Percentiles rank a stretch among this genome's conserved stretches.
Conservation (phyloP, 2,888 invertebrate genomes). For the Horisme vitalbata region DNA sequence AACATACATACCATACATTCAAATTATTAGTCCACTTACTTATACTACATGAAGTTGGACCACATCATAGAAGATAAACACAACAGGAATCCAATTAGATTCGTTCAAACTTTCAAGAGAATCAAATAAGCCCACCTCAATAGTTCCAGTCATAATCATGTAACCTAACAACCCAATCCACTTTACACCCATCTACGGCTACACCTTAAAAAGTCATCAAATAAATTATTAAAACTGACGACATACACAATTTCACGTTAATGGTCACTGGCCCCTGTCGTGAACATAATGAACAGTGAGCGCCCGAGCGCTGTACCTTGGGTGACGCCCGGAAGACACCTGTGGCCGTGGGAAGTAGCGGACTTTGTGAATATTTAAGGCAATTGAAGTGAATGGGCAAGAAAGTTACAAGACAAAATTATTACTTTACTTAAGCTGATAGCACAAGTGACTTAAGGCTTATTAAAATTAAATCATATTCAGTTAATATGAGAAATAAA, state of each 20-base stretch:
- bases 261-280: slow-evolving; percentile 42
- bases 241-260: slow-evolving; percentile 52
- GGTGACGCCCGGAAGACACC: slow-evolving; percentile 40
- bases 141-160: slow-evolving; percentile 25
- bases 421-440: no score
- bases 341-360: slow-evolving; percentile 50
- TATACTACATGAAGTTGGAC: no score
- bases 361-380: slow-evolving; percentile 22
- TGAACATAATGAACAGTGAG: slow-evolving; percentile 39
- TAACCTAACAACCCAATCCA: slow-evolving; percentile 27
- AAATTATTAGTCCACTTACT: no score
- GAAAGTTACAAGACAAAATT: background rate
- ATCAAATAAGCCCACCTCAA: slow-evolving; percentile 22
- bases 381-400: background rate
- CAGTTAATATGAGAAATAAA: no score
- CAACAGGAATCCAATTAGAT: background rate
- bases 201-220: slow-evolving; percentile 35
- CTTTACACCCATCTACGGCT: slow-evolving; percentile 27
- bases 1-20: no score
- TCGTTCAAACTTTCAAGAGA: background rate
- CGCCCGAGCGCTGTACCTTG: slow-evolving; percentile 34
- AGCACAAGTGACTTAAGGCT: no score
- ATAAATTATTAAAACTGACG: slow-evolving; percentile 42
- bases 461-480: no score
- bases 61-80: no score